Evolutionary conservation across 2,888 invertebrate genomes (phyloP), one percentile per base, ranked within the genome.

Genomic region (Latrodectus elegans): DNA sequence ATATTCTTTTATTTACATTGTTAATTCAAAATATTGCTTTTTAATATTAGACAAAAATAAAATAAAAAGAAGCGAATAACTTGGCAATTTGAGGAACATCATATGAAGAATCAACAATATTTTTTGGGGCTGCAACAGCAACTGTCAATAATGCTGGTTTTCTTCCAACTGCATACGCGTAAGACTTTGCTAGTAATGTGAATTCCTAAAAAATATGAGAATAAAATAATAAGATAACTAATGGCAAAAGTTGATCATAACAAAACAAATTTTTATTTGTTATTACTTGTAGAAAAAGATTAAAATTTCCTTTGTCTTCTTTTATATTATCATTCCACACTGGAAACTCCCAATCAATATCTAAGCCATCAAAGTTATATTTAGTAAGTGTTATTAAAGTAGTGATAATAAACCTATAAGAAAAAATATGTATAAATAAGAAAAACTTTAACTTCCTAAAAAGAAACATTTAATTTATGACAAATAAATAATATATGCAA

Each of bases 61-160:
- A 17, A 72, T n/a, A 55, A 74, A 74, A 10, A 55, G 4, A 17
- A 49, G 26, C 17, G 10, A 86, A 93, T 92, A 92, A 97, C 94
- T 95, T 93, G 90, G 96, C 95, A 87, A 97, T 93, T 91, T 95
- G 94, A 26, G 94, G 93, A 14, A 97, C 94, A 92, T 97, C 95
- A 92, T 97, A 97, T 0, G 96, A 94, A 83, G 94, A 93, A 91
- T 95, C 94, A 0, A 96, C 94, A 84, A 97, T 95, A 0, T 94
- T 94, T 91, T 95, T 94, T 0, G 95, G 95, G 14, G 97, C 96
- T 0, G 96, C 96, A 0, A 96, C 96, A 0, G 97, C 97, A 6
- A 96, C 94, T 4, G 95, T 95, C 49, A 97, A 92, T 60, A 96
- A 91, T 91, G 90, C 85, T 9, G 80, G 80, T 12, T 82, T 73